Conservation (phyloP, 1,140 invertebrate species). For the Holcopasites calliopsidis region DNA sequence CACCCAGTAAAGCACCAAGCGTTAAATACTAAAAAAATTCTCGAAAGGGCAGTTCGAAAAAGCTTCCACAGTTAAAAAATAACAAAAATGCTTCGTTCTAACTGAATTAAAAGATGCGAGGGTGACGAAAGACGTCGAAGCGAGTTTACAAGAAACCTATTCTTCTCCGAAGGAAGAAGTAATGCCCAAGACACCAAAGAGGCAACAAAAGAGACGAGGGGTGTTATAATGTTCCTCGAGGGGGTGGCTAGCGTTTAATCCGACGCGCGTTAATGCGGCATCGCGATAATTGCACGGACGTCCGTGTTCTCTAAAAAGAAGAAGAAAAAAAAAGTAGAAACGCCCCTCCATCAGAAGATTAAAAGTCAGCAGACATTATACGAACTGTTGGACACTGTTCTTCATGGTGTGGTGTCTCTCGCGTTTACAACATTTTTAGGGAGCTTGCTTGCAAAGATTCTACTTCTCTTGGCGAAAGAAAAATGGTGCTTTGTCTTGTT, state of each 20-base stretch:
- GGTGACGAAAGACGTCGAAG: no score
- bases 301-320: slow-evolving; percentile 1
- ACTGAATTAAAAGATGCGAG: no score
- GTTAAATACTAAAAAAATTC: no score
- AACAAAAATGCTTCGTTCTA: no score
- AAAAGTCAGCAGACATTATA: slow-evolving; percentile 41
- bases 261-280: slow-evolving; percentile 11
- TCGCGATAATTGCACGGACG: slow-evolving; percentile 40
- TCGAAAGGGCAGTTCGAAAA: no score
- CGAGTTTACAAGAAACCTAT: no score
- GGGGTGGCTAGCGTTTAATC: slow-evolving; percentile 26
- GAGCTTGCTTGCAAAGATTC: background rate
- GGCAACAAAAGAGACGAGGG: background rate
- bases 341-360: slow-evolving; percentile 48
- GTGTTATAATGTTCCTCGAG: background rate
- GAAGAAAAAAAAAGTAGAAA: background rate
- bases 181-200: slow-evolving; percentile 11
- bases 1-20: no score
- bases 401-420: background rate
- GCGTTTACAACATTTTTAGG: background rate
- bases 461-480: no score
- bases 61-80: no score
- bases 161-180: no score
- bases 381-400: background rate
- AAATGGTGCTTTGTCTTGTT: background rate